Conservation (phyloP, 2,888 invertebrate genomes). For the Osmoderma eremita region DNA sequence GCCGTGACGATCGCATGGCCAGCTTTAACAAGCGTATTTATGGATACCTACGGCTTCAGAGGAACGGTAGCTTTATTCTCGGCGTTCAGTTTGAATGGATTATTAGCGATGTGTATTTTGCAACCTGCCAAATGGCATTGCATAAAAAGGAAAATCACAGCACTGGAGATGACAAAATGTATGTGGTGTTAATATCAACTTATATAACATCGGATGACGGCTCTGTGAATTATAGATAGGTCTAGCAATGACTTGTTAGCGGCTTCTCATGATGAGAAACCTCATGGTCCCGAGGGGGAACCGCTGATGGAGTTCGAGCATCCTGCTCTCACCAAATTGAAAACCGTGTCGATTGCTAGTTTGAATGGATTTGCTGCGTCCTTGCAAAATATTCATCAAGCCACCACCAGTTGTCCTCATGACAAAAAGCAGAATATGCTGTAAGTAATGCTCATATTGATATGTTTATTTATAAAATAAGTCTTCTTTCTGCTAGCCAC, state of each 20-base stretch:
- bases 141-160: slow-evolving; percentile 55
- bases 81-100: slow-evolving; percentile 73
- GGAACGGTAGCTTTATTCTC: slow-evolving; percentile 76
- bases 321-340: slow-evolving; percentile 8
- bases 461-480: not conserved
- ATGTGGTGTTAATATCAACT: not conserved
- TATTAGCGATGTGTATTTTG: slow-evolving; percentile 77
- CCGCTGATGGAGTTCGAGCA: slow-evolving; percentile 23
- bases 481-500: not conserved
- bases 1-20: slow-evolving; percentile 76
- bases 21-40: slow-evolving; percentile 69
- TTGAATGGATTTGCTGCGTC: slow-evolving; percentile 41
- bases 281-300: not conserved
- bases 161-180: slow-evolving; percentile 17
- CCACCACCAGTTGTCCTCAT: not conserved
- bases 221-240: no score
- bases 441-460: slow-evolving; percentile 1
- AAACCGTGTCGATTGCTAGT: slow-evolving; percentile 38
- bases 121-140: slow-evolving; percentile 81
- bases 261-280: not conserved
- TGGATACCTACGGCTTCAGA: slow-evolving; percentile 74
- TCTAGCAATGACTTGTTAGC: not conserved
- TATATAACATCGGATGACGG: not conserved
- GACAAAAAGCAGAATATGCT: slow-evolving; percentile 16
- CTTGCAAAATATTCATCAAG: slow-evolving; percentile 36